These are phyloP conservation scores for Nasonia vitripennis DNA, from an alignment of 1,140 invertebrate species.

Conservation along the genomic window DNA sequence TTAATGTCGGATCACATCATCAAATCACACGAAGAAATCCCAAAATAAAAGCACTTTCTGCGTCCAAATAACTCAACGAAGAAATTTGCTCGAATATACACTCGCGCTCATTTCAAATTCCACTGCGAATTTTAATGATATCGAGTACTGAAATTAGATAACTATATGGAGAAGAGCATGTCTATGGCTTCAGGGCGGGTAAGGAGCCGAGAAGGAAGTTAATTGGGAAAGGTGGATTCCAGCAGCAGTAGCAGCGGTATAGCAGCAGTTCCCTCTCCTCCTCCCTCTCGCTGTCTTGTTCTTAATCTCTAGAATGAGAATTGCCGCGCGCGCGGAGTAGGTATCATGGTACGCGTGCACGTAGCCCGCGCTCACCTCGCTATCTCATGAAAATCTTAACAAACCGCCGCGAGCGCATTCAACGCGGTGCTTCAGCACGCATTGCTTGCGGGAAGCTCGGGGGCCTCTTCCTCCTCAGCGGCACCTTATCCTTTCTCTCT, in stretches of 20 bases:
- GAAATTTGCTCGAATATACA: neutral
- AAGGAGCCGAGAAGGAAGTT: conserved; percentile 6
- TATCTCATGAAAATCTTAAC: conserved; percentile 54
- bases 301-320: conserved; percentile 38
- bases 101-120: neutral
- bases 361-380: conserved; percentile 28
- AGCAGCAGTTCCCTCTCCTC: neutral
- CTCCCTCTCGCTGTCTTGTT: neutral
- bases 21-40: too few species aligned
- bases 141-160: neutral
- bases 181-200: neutral
- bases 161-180: neutral
- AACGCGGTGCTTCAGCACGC: neutral
- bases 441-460: neutral
- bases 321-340: neutral
- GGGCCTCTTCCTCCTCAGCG: neutral
- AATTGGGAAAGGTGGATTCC: conserved; percentile 33
- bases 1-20: too few species aligned
- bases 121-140: conserved; percentile 4
- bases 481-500: neutral
- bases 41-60: too few species aligned
- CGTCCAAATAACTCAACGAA: too few species aligned
- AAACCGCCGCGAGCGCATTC: conserved; percentile 35
- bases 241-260: too few species aligned
- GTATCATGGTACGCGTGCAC: conserved; percentile 13